Evolutionary conservation across 2,113 vertebrate species (phyloP).

Genomic region (Chloropsis cyanopogon): DNA sequence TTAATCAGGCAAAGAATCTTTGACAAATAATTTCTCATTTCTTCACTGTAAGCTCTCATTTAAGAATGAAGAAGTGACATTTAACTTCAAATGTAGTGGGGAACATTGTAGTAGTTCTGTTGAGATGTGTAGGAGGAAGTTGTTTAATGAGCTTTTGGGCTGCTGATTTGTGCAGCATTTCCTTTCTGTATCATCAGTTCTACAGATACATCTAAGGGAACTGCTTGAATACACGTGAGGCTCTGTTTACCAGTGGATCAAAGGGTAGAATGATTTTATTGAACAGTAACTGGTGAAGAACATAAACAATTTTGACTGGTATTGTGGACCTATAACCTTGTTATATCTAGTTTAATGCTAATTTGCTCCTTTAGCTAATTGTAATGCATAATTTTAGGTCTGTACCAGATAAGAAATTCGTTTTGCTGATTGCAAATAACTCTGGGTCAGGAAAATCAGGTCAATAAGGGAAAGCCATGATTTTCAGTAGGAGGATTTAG

Average conservation of each 20-base stretch:
- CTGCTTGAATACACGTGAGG: neutral
- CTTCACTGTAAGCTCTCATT: neutral
- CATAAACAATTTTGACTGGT: neutral
- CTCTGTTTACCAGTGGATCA: neutral
- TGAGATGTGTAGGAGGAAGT: neutral
- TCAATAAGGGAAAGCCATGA: neutral
- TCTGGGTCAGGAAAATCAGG: conserved; percentile 24
- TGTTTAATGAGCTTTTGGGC: neutral
- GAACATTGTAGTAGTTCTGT: neutral
- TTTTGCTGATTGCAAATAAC: neutral
- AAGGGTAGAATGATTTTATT: neutral
- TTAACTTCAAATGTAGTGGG: neutral
- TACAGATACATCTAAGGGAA: fast-evolving
- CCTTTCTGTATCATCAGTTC: neutral
- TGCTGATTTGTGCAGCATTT: neutral
- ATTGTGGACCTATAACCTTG: neutral
- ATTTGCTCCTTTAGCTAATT: conserved; percentile 4
- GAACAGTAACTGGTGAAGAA: neutral
- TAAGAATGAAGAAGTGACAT: neutral
- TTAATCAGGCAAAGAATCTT: neutral
- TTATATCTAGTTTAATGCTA: neutral
- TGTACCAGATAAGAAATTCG: neutral
- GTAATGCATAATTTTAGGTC: neutral
- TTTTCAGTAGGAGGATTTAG: conserved; percentile 29
- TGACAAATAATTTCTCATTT: neutral